Percentiles rank a stretch among this genome's conserved stretches.
phyloP scores from a whole-genome alignment of 2,797 vertebrate species.

The Pseudotriccus pelzelni region DNA sequence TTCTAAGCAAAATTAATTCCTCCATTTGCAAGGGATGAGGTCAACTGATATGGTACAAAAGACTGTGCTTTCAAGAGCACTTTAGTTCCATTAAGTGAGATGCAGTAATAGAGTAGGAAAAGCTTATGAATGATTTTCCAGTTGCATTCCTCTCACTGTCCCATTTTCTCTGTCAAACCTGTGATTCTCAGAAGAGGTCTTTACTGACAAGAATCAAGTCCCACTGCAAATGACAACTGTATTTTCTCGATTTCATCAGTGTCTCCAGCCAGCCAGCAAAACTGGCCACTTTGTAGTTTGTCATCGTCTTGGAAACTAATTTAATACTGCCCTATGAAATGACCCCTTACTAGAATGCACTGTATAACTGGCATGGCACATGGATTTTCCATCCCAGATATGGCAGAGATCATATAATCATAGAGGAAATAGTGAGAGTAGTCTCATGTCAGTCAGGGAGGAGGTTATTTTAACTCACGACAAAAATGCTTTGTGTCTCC shows the following conservation, averaged over 20 bases:
- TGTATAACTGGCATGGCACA: constrained; percentile 38
- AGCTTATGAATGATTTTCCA: constrained; percentile 55
- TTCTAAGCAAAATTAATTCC: constrained; percentile 49
- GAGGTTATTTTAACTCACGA: background rate
- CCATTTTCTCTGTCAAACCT: constrained; percentile 51
- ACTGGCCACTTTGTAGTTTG: constrained; percentile 37
- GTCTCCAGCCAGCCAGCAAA: constrained; percentile 23
- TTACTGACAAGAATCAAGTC: constrained; percentile 41
- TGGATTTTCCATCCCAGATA: constrained; percentile 51
- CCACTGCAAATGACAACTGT: constrained; percentile 40
- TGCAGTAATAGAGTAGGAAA: constrained; percentile 13
- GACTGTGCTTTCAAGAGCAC: constrained; percentile 34
- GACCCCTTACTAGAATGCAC: constrained; percentile 36
- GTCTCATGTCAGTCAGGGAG: constrained; percentile 25
- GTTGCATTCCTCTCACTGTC: constrained; percentile 44
- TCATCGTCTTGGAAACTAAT: constrained; percentile 50
- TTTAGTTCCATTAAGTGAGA: constrained; percentile 53
- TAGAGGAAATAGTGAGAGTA: constrained; percentile 17
- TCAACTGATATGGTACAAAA: background rate
- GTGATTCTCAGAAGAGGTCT: constrained; percentile 39
- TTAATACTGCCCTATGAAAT: constrained; percentile 44
- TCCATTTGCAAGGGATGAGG: constrained; percentile 9
- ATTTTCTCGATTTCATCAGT: constrained; percentile 50
- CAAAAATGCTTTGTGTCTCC: background rate
- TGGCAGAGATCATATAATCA: constrained; percentile 47